phyloP scores from a whole-genome alignment of 1,140 invertebrate genomes.

The Aricia agestis region DNA sequence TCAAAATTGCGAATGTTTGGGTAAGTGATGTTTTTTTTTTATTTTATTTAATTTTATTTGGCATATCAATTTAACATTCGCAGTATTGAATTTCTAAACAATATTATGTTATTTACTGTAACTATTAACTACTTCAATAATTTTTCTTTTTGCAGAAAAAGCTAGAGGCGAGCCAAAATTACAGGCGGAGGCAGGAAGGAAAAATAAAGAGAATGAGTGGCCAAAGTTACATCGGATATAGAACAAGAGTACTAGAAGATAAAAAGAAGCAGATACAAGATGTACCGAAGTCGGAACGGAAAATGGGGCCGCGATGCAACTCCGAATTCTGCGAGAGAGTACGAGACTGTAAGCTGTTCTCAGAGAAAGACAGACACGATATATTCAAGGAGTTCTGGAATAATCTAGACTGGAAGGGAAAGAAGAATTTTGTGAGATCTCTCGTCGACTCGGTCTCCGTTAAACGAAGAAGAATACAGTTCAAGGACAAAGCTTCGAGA shows the following conservation, averaged over 20 bases:
- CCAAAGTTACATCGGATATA: slow-evolving; percentile 44
- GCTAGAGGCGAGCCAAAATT: slow-evolving; percentile 34
- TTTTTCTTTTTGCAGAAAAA: slow-evolving; percentile 17
- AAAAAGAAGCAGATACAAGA: slow-evolving; percentile 45
- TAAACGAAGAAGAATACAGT: slow-evolving; percentile 2
- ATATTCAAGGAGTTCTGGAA: slow-evolving; percentile 49
- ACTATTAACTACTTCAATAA: not conserved
- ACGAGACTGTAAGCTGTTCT: slow-evolving; percentile 34
- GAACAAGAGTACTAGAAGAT: slow-evolving; percentile 24
- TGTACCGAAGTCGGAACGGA: slow-evolving; percentile 44
- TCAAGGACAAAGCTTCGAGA: not conserved
- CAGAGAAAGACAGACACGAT: slow-evolving; percentile 32
- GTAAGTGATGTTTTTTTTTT: not conserved
- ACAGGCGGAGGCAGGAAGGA: slow-evolving; percentile 37
- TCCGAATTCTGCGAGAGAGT: slow-evolving; percentile 39
- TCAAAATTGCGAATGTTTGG: slow-evolving; percentile 16
- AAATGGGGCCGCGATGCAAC: slow-evolving; percentile 38
- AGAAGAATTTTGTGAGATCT: slow-evolving; percentile 41
- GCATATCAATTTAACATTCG: slow-evolving; percentile 6
- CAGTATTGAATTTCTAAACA: not conserved
- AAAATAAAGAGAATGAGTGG: slow-evolving; percentile 51
- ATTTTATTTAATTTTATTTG: not conserved
- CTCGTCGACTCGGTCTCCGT: slow-evolving; percentile 30
- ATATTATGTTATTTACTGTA: not conserved
- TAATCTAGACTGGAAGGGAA: slow-evolving; percentile 45